A percentile compares a stretch with the other conserved stretches of the same genome.
Evolutionary conservation across 2,113 vertebrate genomes (phyloP).

Genomic region (Lethenteron camtschaticum): DNA sequence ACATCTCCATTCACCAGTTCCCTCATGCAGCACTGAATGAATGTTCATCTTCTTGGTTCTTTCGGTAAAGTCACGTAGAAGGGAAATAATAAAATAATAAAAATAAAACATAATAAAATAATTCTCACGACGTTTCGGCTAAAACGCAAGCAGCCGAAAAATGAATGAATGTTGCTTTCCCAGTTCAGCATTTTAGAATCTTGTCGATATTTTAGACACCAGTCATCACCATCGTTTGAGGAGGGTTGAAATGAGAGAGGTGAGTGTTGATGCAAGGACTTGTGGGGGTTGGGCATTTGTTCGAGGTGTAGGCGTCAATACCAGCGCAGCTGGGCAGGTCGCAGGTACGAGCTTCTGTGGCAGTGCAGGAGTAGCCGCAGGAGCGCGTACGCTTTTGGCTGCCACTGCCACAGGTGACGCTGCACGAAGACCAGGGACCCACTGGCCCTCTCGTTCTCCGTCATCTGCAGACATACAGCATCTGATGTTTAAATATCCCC

Average conservation of each 20-base stretch:
- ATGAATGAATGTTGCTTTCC: too few relatives aligned
- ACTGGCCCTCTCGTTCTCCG: conserved; percentile 40
- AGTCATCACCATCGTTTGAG: too few relatives aligned
- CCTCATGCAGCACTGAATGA: too few relatives aligned
- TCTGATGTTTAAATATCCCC: neutral
- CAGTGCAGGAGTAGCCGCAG: conserved; percentile 76
- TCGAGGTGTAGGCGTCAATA: conserved; percentile 14
- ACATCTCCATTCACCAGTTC: too few relatives aligned
- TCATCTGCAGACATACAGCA: neutral
- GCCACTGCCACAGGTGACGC: conserved; percentile 63
- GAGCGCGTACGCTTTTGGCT: conserved; percentile 72
- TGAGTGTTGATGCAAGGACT: neutral
- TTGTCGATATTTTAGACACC: too few relatives aligned
- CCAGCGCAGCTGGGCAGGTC: conserved; percentile 75
- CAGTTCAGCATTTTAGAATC: too few relatives aligned
- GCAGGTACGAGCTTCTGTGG: conserved; percentile 72
- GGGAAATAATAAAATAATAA: too few relatives aligned
- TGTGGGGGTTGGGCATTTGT: neutral
- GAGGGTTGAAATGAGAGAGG: neutral
- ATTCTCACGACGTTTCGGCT: too few relatives aligned
- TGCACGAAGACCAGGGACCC: conserved; percentile 71
- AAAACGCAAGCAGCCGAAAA: too few relatives aligned
- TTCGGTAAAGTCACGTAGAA: too few relatives aligned
- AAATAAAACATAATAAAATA: too few relatives aligned
- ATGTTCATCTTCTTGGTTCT: too few relatives aligned